Percentiles rank a stretch among this genome's conserved stretches.
Conservation (phyloP, 2,888 invertebrate species). For the Monopis laevigella region DNA sequence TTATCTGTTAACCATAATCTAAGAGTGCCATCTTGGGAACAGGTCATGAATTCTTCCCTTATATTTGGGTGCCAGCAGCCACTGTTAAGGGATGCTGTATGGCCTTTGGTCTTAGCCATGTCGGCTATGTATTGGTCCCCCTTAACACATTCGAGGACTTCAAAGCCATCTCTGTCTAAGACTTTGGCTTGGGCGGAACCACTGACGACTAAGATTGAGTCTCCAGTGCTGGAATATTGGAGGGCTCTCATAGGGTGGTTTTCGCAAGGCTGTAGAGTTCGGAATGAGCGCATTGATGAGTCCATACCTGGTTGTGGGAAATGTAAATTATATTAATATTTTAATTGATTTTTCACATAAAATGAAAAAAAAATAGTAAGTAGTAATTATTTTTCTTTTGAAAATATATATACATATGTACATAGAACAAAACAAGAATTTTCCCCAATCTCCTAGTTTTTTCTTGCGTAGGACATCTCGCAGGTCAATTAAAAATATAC, state of each 20-base stretch:
- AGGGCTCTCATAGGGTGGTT: constrained; percentile 91
- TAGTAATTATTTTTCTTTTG: too few species aligned
- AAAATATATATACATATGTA: too few species aligned
- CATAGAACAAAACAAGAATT: too few species aligned
- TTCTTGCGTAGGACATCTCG: too few species aligned
- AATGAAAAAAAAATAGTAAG: too few species aligned
- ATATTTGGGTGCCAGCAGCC: constrained; percentile 95
- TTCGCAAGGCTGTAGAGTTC: constrained; percentile 94
- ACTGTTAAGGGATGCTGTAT: constrained; percentile 88
- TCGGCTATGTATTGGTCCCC: constrained; percentile 97
- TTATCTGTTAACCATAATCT: constrained; percentile 90
- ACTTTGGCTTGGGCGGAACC: constrained; percentile 95
- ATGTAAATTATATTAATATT: too few species aligned
- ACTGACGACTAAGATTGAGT: constrained; percentile 90
- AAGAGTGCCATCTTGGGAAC: constrained; percentile 92
- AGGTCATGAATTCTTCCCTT: constrained; percentile 93
- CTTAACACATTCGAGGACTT: constrained; percentile 91
- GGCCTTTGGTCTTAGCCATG: constrained; percentile 93
- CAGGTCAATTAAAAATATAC: too few species aligned
- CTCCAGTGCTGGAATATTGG: constrained; percentile 94
- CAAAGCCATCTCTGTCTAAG: constrained; percentile 93
- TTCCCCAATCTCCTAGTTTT: too few species aligned
- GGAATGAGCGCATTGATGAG: constrained; percentile 87
- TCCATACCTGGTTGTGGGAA: constrained; percentile 92
- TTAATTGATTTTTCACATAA: too few species aligned